Evolutionary conservation across 2,888 invertebrate species (phyloP), one percentile per base, ranked within the genome.

Genomic region (Diabrotica balteata): DNA sequence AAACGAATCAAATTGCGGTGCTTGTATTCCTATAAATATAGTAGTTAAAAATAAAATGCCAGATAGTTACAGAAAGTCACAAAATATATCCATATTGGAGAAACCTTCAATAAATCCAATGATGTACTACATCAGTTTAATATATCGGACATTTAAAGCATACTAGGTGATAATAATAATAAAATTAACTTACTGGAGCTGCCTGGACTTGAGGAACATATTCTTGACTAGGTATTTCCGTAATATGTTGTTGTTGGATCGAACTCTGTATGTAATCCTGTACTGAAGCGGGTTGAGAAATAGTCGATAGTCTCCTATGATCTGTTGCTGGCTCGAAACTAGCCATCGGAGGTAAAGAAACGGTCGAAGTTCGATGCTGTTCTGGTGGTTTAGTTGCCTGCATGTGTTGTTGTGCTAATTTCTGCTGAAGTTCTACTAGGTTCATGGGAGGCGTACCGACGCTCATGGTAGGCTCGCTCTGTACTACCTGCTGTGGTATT

Each of bases 381-480:
- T 78, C 69, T 32, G 60, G 60, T 32, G 60, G 60, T 11, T 61
- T 73, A 7, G 66, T 64, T 5, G 57, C 58, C 45, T 58, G 76
- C 43, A 76, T 58, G 52, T 80, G 78, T 57, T 81, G 82, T 68
- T 83, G 83, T 0, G 80, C 79, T 53, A 83, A 71, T 70, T 82
- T 81, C 67, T 82, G 80, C 60, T 84, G 82, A 52, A 83, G 72
- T 72, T 83, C 82, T 22, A 77, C 79, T 22, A 83, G 73, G 72
- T 83, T 83, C 72, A 80, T 80, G 0, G 82, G 80, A 0, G 78
- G 76, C 66, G 75, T 78, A 32, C 66, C 71, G 44, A 70, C 59
- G n/a, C 55, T 59, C n/a, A 45, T 32, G 22, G 59, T 62, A 0
- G 47, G 43, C 49, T 67, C 59, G 32, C 10, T 22, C 44, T 52